A percentile compares a stretch with the other conserved stretches of the same genome.
Conservation (phyloP, 2,113 vertebrate species). For the Podarcis cretensis region DNA sequence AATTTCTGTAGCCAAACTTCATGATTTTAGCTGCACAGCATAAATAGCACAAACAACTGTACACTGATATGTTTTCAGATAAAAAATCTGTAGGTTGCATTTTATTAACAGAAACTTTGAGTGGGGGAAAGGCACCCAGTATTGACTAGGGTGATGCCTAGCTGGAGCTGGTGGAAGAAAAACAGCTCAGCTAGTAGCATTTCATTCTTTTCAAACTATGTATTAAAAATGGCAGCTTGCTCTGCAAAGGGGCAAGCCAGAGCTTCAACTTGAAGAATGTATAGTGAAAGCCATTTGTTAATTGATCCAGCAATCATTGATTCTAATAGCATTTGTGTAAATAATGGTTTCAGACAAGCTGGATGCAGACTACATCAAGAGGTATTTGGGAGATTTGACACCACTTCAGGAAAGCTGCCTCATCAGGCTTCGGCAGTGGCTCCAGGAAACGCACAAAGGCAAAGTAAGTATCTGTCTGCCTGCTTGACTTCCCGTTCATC, state of each 20-base stretch:
- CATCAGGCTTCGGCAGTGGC: slow-evolving; percentile 92
- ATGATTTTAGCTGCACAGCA: not conserved
- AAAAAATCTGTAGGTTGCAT: not conserved
- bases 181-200: not conserved
- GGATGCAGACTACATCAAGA: slow-evolving; percentile 95
- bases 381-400: slow-evolving; percentile 93
- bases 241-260: not conserved
- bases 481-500: not conserved
- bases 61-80: not conserved
- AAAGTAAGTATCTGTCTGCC: slow-evolving; percentile 79
- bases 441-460: slow-evolving; percentile 96
- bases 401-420: slow-evolving; percentile 97
- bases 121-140: not conserved
- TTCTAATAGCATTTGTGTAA: not conserved
- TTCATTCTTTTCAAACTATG: not conserved
- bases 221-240: not conserved
- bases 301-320: not conserved
- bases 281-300: not conserved
- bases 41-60: not conserved
- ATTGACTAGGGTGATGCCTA: fast-evolving
- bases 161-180: not conserved
- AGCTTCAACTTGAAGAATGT: not conserved
- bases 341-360: slow-evolving; percentile 85
- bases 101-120: not conserved
- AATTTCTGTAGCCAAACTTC: not conserved